Conservation (phyloP, 2,113 vertebrate genomes). For the Sakesphorus luctuosus region DNA sequence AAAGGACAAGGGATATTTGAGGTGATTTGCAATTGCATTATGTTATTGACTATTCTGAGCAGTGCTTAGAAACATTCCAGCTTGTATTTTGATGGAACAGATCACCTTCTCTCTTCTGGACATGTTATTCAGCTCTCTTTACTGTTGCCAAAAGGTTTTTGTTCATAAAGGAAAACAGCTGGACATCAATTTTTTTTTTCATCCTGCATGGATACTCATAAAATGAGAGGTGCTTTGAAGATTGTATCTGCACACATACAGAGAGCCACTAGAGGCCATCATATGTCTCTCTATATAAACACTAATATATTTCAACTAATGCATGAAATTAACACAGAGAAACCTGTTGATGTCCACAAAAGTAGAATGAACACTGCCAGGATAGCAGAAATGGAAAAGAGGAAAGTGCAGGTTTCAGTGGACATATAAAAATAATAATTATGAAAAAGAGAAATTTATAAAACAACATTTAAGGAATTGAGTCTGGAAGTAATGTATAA, state of each 20-base stretch:
- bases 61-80: neutral
- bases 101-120: neutral
- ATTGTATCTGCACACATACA: neutral
- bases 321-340: neutral
- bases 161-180: neutral
- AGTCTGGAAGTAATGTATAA: neutral
- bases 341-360: neutral
- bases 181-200: neutral
- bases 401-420: neutral
- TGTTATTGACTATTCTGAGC: neutral
- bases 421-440: neutral
- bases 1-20: neutral
- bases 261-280: conserved; percentile 59
- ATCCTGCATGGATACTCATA: neutral
- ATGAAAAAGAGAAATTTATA: neutral
- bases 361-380: neutral
- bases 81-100: neutral
- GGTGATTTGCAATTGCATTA: neutral
- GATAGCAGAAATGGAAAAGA: neutral
- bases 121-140: neutral
- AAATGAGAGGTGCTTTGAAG: neutral
- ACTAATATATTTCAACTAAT: neutral
- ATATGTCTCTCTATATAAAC: conserved; percentile 14
- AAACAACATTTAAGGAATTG: neutral
- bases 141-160: conserved; percentile 14